Base-by-base conservation (phyloP, 2,888 invertebrate species). In the Trachelus stipa region DNA sequence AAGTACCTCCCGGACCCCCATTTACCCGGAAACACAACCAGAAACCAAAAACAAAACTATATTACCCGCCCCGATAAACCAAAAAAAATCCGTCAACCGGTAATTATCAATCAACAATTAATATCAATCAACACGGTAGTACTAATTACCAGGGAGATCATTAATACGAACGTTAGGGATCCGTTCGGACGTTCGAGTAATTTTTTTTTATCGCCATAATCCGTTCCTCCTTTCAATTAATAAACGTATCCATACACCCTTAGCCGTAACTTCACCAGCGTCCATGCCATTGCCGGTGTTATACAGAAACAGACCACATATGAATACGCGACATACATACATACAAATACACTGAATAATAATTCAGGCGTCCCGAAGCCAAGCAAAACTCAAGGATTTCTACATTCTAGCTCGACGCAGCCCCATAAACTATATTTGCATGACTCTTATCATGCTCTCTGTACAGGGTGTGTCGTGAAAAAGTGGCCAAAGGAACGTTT, bases 401-500 rank as follows among this genome's bases (percentile, higher is more conserved):
- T 81, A 86, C 86, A 85, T 87, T 87, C 85, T 85, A 87, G 80
- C 81, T 75, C 76, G 74, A 74, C 77, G 56, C 73, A 81, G 79
- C 78, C 82, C 83, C 85, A 85, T 85, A 85, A 84, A 83, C 9
- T 56, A 82, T 81, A 79, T 83, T 82, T 78, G 83, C 82, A 76
- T 81, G 34, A 79, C 73, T 78, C 77, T 83, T 85, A 86, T 86
- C 85, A 23, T 56, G 56, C 56, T 56, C 56, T 56, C 23, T 23
- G 56, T 56, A 40, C 56, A 56, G 56, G 56, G 56, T 56, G 56
- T 56, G 74, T 69, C 75, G 93, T 68, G 92, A 88, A 77, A 92
- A 92, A 12, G 91, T 92, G 84, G 93, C 93, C 82, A 93, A 93
- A 85, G 93, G 93, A 69, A 93, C 92, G 80, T 92, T 90, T 82